Evolutionary conservation across 2,797 vertebrate species (phyloP).

Genomic region (Chelon auratus): DNA sequence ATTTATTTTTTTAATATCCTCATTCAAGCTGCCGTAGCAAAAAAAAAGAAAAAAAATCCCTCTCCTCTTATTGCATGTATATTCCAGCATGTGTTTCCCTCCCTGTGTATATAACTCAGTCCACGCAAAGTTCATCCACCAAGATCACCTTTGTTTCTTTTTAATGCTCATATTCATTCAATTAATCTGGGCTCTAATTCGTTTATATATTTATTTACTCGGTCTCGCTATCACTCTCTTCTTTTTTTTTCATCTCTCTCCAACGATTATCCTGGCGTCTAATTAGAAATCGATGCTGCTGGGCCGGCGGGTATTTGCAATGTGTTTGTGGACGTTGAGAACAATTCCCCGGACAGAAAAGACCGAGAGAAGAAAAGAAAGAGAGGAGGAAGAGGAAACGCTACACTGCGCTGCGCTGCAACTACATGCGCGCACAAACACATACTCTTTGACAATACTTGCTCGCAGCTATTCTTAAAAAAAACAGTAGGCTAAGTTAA

Average conservation of each 20-base stretch:
- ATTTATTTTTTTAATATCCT: not conserved
- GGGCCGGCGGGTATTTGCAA: slow-evolving; percentile 89
- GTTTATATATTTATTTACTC: slow-evolving; percentile 85
- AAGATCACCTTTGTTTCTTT: slow-evolving; percentile 77
- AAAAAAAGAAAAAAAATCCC: not conserved
- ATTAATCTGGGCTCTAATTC: slow-evolving; percentile 81
- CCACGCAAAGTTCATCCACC: slow-evolving; percentile 62
- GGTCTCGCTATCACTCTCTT: slow-evolving; percentile 78
- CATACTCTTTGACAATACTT: slow-evolving; percentile 63
- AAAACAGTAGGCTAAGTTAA: slow-evolving; percentile 68
- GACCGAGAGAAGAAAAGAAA: slow-evolving; percentile 77
- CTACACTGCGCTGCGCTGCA: slow-evolving; percentile 62
- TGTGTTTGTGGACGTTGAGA: slow-evolving; percentile 91
- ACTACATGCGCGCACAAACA: slow-evolving; percentile 44
- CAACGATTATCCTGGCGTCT: slow-evolving; percentile 90
- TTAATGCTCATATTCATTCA: slow-evolving; percentile 82
- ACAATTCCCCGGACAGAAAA: slow-evolving; percentile 85
- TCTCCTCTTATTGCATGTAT: slow-evolving; percentile 1
- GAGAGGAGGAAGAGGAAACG: slow-evolving; percentile 76
- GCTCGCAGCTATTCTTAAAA: slow-evolving; percentile 84
- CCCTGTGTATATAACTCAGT: slow-evolving; percentile 50
- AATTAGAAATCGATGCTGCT: slow-evolving; percentile 92
- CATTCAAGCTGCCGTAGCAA: not conserved
- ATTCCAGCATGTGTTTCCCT: slow-evolving; percentile 13
- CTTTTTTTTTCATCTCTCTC: slow-evolving; percentile 85